Evolutionary conservation across 2,797 vertebrate species (phyloP).

Genomic region (Dromococcyx pavoninus): DNA sequence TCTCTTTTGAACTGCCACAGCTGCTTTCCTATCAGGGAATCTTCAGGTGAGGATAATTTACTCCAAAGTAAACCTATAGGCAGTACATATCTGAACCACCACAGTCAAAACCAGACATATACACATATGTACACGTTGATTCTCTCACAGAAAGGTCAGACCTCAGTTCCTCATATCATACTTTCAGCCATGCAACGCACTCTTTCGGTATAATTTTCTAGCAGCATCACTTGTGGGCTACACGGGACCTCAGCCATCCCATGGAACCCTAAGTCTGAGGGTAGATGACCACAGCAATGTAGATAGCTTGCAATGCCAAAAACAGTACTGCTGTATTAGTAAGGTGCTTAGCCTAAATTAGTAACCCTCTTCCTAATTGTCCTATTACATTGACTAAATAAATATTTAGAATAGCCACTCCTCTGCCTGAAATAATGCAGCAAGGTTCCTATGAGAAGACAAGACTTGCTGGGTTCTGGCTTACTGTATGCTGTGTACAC

Average conservation of each 20-base stretch:
- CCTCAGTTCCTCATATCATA: background rate
- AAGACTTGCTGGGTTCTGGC: background rate
- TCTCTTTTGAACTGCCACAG: slow-evolving; percentile 7
- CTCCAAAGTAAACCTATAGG: background rate
- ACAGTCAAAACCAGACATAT: background rate
- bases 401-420: background rate
- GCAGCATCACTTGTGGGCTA: background rate
- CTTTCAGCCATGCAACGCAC: background rate
- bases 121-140: rapidly evolving
- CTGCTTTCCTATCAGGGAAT: slow-evolving; percentile 4
- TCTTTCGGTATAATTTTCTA: background rate
- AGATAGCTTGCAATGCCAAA: background rate
- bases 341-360: background rate
- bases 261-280: background rate
- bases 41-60: background rate
- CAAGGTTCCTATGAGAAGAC: background rate
- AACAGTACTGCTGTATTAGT: background rate
- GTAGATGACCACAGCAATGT: background rate
- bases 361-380: background rate
- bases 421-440: background rate
- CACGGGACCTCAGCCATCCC: background rate
- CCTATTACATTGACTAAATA: background rate
- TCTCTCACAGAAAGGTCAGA: background rate
- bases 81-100: background rate
- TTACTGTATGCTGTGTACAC: background rate